phyloP scores from a whole-genome alignment of 2,113 vertebrate genomes.

The Rhegmatorhina hoffmannsi region DNA sequence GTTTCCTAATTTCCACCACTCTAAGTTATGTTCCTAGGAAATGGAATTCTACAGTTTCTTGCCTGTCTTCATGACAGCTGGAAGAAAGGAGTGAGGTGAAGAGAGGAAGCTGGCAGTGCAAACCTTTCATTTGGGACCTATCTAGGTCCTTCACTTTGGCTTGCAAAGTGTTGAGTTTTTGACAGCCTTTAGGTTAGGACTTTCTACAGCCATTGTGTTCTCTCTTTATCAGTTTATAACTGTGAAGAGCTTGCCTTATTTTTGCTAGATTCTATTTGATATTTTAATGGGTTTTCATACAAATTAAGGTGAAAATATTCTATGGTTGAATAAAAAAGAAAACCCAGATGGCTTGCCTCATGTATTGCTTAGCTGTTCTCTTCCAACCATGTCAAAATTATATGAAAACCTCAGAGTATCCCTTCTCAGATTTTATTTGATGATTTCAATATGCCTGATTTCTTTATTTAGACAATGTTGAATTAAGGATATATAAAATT shows the following conservation, averaged over 20 bases:
- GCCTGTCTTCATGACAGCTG: neutral
- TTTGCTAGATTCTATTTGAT: neutral
- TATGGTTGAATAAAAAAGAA: neutral
- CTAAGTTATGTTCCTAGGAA: constrained; percentile 30
- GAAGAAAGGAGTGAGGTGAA: constrained; percentile 1
- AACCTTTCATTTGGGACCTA: neutral
- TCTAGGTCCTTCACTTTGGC: neutral
- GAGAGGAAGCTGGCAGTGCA: neutral
- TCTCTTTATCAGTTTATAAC: neutral
- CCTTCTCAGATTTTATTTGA: neutral
- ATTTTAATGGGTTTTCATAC: neutral
- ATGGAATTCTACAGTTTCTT: neutral
- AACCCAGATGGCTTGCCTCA: neutral
- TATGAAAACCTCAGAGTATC: neutral
- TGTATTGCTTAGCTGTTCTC: neutral
- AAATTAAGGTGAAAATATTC: neutral
- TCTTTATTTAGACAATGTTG: neutral
- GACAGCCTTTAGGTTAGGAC: neutral
- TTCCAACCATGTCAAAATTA: neutral
- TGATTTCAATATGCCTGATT: neutral
- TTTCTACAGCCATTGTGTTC: neutral
- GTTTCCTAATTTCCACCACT: constrained; percentile 21
- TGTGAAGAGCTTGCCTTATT: neutral
- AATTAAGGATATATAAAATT: neutral
- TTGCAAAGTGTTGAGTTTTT: neutral